A percentile compares a stretch with the other conserved stretches of the same genome.
Conservation (phyloP, 1,140 invertebrate species). For the Panagrolaimus sp. region DNA sequence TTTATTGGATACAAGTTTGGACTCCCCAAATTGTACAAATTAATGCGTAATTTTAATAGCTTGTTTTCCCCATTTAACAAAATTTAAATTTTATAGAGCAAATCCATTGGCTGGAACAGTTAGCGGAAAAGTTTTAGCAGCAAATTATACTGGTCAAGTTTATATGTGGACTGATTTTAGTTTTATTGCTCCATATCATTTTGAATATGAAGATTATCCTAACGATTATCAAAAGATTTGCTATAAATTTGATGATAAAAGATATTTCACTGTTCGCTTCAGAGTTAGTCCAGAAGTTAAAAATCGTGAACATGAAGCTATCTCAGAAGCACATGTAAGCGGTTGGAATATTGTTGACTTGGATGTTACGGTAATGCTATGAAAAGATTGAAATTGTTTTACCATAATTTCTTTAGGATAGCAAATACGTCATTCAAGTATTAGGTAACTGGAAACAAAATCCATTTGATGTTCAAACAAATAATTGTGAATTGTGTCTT, state of each 20-base stretch:
- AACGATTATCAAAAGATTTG: constrained; percentile 54
- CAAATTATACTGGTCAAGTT: constrained; percentile 57
- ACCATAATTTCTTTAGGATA: constrained; percentile 40
- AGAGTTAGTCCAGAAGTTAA: constrained; percentile 51
- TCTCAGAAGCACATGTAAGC: constrained; percentile 49
- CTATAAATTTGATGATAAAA: constrained; percentile 58
- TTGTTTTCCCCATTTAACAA: background rate
- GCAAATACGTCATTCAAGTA: constrained; percentile 53
- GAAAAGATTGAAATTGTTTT: background rate
- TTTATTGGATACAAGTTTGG: constrained; percentile 58
- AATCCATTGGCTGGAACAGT: constrained; percentile 43
- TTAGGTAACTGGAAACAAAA: constrained; percentile 54
- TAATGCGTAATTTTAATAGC: constrained; percentile 42
- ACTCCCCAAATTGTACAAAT: constrained; percentile 56
- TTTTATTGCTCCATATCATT: constrained; percentile 52
- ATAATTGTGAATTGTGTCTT: constrained; percentile 56
- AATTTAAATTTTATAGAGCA: constrained; percentile 40
- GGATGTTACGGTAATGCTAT: constrained; percentile 31
- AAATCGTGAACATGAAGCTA: constrained; percentile 43
- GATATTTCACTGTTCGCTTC: constrained; percentile 55
- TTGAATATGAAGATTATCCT: constrained; percentile 53
- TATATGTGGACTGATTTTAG: constrained; percentile 56
- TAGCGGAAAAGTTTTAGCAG: constrained; percentile 54
- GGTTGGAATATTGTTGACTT: constrained; percentile 53
- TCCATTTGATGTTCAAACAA: constrained; percentile 56